A percentile compares a stretch with the other conserved stretches of the same genome.
Evolutionary conservation across 1,140 invertebrate genomes (phyloP).

Genomic region (Drosophila lacteicornis): DNA sequence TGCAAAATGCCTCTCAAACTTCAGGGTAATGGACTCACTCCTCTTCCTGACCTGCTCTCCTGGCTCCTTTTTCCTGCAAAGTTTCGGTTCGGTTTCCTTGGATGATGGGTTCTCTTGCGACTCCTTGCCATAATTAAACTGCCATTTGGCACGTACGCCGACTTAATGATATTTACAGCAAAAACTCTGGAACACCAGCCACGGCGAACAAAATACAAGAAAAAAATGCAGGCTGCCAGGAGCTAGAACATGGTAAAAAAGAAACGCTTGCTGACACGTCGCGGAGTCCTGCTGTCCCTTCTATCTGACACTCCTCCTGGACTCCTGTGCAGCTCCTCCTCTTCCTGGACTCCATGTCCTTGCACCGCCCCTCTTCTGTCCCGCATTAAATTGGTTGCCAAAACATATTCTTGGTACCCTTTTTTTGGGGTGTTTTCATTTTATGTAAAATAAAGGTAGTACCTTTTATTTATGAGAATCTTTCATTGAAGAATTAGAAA

Average conservation of each 20-base stretch:
- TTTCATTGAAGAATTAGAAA: not conserved
- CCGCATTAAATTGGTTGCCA: slow-evolving; percentile 27
- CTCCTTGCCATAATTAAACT: slow-evolving; percentile 68
- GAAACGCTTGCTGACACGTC: slow-evolving; percentile 52
- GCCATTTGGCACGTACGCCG: slow-evolving; percentile 74
- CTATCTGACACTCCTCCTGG: slow-evolving; percentile 32
- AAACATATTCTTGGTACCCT: slow-evolving; percentile 31
- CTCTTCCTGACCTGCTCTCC: not conserved
- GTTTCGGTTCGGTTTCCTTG: slow-evolving; percentile 13
- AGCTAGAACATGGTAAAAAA: slow-evolving; percentile 32
- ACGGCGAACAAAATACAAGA: slow-evolving; percentile 8
- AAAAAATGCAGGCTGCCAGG: slow-evolving; percentile 1
- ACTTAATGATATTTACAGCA: slow-evolving; percentile 77
- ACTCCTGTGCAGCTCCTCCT: slow-evolving; percentile 17
- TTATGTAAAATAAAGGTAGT: not conserved
- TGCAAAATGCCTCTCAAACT: slow-evolving; percentile 48
- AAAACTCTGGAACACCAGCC: slow-evolving; percentile 46
- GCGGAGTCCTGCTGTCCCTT: slow-evolving; percentile 32
- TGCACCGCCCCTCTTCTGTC: not conserved
- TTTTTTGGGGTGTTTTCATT: not conserved
- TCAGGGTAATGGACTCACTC: slow-evolving; percentile 36
- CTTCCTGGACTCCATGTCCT: slow-evolving; percentile 11
- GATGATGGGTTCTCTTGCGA: slow-evolving; percentile 24
- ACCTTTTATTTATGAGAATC: not conserved
- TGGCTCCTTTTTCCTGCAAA: slow-evolving; percentile 8